A percentile compares a stretch with the other conserved stretches of the same genome.
These are phyloP conservation scores for Brachirus orientalis DNA, from an alignment of 2,113 vertebrate species.

Conservation along the genomic window DNA sequence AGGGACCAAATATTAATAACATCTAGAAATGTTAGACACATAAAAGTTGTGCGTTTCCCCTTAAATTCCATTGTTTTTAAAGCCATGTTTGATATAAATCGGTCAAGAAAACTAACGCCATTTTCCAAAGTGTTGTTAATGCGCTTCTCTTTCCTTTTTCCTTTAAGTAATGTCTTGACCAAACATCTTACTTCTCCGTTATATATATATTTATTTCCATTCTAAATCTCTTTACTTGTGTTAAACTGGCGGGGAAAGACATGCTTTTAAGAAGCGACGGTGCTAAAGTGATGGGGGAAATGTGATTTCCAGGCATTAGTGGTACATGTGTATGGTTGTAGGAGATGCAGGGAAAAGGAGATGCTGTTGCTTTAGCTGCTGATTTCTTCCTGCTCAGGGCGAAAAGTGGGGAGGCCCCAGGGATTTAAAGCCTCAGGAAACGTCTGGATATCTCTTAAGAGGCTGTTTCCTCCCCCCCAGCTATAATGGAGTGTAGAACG, in stretches of 20 bases:
- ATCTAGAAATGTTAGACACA: too few relatives aligned
- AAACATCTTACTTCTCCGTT: constrained; percentile 54
- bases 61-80: too few relatives aligned
- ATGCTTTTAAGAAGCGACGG: constrained; percentile 76
- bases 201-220: constrained; percentile 33
- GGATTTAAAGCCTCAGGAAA: constrained; percentile 78
- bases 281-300: constrained; percentile 81
- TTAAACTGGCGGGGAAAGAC: constrained; percentile 73
- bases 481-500: constrained; percentile 81
- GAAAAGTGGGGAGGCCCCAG: constrained; percentile 71
- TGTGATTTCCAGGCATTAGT: constrained; percentile 82
- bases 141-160: constrained; percentile 45
- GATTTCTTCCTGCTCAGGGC: constrained; percentile 73
- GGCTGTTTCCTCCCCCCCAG: constrained; percentile 66
- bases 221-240: constrained; percentile 67
- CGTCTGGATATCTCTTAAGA: constrained; percentile 80
- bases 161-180: constrained; percentile 56
- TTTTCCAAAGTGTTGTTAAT: constrained; percentile 5
- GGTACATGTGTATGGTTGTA: constrained; percentile 68
- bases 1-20: too few relatives aligned
- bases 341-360: constrained; percentile 60
- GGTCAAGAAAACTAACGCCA: neutral
- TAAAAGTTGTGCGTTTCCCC: too few relatives aligned
- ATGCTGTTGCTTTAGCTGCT: constrained; percentile 63
- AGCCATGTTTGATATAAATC: too few relatives aligned